Percentiles rank a stretch among this genome's conserved stretches.
These are phyloP conservation scores for Pristionchus maxplancki DNA, from an alignment of 2,888 invertebrate species.

Conservation along the genomic window DNA sequence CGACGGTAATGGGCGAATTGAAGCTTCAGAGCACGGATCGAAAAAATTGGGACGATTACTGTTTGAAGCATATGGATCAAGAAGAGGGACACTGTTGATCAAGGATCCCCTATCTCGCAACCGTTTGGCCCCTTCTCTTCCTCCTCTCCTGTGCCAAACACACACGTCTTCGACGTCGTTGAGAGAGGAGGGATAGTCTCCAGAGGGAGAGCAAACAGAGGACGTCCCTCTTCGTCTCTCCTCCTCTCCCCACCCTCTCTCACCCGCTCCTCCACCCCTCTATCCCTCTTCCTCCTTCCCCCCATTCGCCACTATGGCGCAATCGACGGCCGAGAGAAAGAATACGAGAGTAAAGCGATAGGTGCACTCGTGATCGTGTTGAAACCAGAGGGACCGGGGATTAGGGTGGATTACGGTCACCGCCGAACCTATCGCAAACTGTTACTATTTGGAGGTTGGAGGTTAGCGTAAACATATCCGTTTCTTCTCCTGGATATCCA, in stretches of 20 bases:
- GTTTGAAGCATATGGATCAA: too few relatives aligned
- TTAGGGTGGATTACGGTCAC: not conserved
- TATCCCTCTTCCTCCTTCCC: not conserved
- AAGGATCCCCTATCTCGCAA: too few relatives aligned
- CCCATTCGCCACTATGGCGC: not conserved
- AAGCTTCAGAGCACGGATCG: too few relatives aligned
- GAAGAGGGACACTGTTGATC: too few relatives aligned
- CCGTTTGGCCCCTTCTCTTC: not conserved
- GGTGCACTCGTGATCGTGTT: not conserved
- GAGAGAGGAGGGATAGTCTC: not conserved
- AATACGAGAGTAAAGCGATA: constrained; percentile 45
- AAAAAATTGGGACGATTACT: too few relatives aligned
- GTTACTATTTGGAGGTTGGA: not conserved
- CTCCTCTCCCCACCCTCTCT: not conserved
- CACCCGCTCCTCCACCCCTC: not conserved
- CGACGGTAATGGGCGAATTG: too few relatives aligned
- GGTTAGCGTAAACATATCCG: not conserved
- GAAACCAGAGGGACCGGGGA: not conserved
- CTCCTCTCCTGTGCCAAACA: not conserved
- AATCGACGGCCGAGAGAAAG: constrained; percentile 22
- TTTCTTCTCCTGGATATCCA: not conserved
- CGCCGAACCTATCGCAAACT: not conserved
- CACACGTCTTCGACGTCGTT: not conserved
- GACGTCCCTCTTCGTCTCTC: not conserved
- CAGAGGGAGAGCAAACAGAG: constrained; percentile 17